Base-by-base conservation (phyloP, 2,113 vertebrate species). In the Tetrao urogallus region DNA sequence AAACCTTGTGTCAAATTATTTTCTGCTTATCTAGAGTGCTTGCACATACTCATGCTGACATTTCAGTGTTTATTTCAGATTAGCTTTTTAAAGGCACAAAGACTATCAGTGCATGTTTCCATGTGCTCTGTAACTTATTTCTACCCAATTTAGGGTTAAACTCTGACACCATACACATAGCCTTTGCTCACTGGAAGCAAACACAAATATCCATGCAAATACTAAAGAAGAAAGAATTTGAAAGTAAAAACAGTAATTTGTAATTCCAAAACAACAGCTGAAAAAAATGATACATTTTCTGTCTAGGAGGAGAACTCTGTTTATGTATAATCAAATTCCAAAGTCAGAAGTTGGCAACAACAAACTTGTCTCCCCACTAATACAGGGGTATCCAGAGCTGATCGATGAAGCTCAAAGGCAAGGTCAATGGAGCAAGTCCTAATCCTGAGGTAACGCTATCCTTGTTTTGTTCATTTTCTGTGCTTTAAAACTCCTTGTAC, bases 1-100 rank as follows among this genome's bases (percentile, higher is more conserved):
- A 63, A 82, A 86, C 43, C 52, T 75, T 2, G 1, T 91, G 88
- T 72, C 84, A 93, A 89, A 90, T 91, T 83, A 88, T 74, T 92
- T 93, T 66, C 57, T 82, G 64, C 63, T 56, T 79, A 85, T 65
- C 74, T 24, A 42, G 88, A 89, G 50, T 77, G 71, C 40, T 50
- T 74, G 54, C 80, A 80, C 34, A 70, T 24, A 38, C 56, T 85
- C 82, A 63, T 19, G 54, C 57, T 93, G 94, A 72, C 76, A 84
- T 76, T 91, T 78, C 60, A 43, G 58, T 38, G 43, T 58, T 87
- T 28, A 71, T 71, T 77, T 65, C 57, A 80, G 57, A 69, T 86
- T 76, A 89, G 50, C 38, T 79, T 86, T 90, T 90, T 89, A 85
- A 93, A 94, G 75, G 42, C 63, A 58, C 30, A 64, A 89, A 73